phyloP scores from a whole-genome alignment of 2,113 vertebrate species.

The Lepidothrix coronata region DNA sequence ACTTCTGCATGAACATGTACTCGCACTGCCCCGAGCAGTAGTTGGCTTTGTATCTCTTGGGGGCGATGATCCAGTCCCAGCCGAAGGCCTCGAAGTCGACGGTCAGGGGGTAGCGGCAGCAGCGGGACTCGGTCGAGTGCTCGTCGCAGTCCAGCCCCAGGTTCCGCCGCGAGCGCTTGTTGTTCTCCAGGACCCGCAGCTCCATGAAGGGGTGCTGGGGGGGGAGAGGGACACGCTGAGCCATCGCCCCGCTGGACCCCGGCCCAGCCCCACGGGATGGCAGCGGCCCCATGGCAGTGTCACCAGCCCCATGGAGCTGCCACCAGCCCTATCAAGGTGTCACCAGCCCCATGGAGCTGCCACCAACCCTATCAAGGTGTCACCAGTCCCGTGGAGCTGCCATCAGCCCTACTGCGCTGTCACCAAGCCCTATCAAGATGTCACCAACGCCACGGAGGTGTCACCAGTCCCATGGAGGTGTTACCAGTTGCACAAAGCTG shows the following conservation, averaged over 20 bases:
- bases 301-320: rapidly evolving
- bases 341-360: rapidly evolving
- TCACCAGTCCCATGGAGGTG: rapidly evolving
- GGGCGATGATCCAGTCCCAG: conserved; percentile 99
- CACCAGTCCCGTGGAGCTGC: rapidly evolving
- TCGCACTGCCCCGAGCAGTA: conserved; percentile 99
- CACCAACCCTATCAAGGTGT: rapidly evolving
- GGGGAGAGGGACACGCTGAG: background rate
- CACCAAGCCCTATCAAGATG: too few relatives aligned
- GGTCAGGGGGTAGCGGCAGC: conserved; percentile 95
- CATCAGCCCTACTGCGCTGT: rapidly evolving
- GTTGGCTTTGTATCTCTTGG: conserved; percentile 98
- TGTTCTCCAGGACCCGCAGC: conserved; percentile 95
- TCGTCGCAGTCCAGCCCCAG: conserved; percentile 97
- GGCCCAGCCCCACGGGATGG: too few relatives aligned
- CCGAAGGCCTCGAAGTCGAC: conserved; percentile 98
- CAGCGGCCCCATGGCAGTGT: rapidly evolving
- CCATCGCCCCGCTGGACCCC: too few relatives aligned
- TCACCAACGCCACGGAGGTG: rapidly evolving
- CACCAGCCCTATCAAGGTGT: rapidly evolving
- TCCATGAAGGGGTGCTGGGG: conserved; percentile 95
- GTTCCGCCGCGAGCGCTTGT: conserved; percentile 91
- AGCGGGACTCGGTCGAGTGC: conserved; percentile 94
- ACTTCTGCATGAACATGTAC: conserved; percentile 99
- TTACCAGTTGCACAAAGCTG: rapidly evolving